These are phyloP conservation scores for Lamprotornis superbus DNA, from an alignment of 2,113 vertebrate genomes.

Conservation along the genomic window DNA sequence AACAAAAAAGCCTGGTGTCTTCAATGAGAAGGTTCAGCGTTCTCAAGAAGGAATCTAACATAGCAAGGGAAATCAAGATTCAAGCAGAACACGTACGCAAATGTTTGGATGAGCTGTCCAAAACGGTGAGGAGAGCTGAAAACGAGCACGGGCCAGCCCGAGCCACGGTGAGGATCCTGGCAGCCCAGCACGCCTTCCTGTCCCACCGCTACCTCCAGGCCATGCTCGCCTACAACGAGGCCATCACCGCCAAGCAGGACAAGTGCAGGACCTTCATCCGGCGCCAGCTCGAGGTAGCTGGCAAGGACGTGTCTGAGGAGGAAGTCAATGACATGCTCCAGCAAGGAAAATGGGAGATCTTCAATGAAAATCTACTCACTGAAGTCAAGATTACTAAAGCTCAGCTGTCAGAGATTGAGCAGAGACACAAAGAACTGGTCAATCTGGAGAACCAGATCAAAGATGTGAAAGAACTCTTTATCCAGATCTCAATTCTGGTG, in stretches of 20 bases:
- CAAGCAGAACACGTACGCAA: slow-evolving; percentile 84
- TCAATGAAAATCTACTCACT: slow-evolving; percentile 90
- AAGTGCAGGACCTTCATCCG: slow-evolving; percentile 90
- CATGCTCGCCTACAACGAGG: slow-evolving; percentile 86
- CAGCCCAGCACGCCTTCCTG: slow-evolving; percentile 80
- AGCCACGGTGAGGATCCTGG: slow-evolving; percentile 81
- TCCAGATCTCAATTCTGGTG: slow-evolving; percentile 87
- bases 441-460: slow-evolving; percentile 90
- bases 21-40: slow-evolving; percentile 93
- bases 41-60: slow-evolving; percentile 89
- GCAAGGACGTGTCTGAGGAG: slow-evolving; percentile 84
- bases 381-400: slow-evolving; percentile 88
- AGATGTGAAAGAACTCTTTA: slow-evolving; percentile 88
- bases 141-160: slow-evolving; percentile 73
- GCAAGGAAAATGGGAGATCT: slow-evolving; percentile 93
- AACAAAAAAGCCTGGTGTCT: slow-evolving; percentile 85
- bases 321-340: slow-evolving; percentile 90
- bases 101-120: slow-evolving; percentile 79
- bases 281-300: slow-evolving; percentile 90
- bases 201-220: slow-evolving; percentile 80
- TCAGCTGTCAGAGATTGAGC: slow-evolving; percentile 92
- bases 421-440: slow-evolving; percentile 90
- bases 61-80: slow-evolving; percentile 84
- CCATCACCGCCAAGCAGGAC: slow-evolving; percentile 86
- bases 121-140: slow-evolving; percentile 78